A percentile compares a stretch with the other conserved stretches of the same genome.
phyloP scores from a whole-genome alignment of 1,140 invertebrate species.

The Bombus vancouverensis region DNA sequence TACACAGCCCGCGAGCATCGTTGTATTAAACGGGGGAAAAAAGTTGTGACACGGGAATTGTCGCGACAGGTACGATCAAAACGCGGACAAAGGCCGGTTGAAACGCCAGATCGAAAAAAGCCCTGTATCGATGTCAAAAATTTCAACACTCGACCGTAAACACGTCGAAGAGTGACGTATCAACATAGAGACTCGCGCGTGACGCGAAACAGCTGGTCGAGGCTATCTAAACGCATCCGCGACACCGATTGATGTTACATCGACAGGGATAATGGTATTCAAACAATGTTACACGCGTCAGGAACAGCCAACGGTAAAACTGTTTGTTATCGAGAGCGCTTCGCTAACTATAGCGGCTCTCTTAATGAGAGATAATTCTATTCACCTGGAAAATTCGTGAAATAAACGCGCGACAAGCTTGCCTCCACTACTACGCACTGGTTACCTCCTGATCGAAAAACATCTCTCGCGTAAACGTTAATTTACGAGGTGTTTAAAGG shows the following conservation, averaged over 20 bases:
- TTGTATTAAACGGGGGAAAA: not conserved
- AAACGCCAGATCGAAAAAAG: not conserved
- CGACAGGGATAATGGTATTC: constrained; percentile 63
- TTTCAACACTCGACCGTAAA: constrained; percentile 16
- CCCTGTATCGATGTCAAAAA: constrained; percentile 15
- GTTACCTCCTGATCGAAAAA: no score
- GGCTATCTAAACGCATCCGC: constrained; percentile 43
- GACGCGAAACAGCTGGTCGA: constrained; percentile 16
- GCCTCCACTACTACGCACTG: no score
- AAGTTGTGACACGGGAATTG: not conserved
- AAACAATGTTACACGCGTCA: constrained; percentile 59
- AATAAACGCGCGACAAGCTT: not conserved
- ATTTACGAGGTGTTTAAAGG: no score
- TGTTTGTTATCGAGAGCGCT: constrained; percentile 47
- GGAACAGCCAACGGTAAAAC: constrained; percentile 52
- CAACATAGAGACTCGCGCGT: not conserved
- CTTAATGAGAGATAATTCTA: constrained; percentile 56
- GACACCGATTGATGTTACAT: constrained; percentile 63
- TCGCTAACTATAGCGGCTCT: not conserved
- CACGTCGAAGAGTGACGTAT: constrained; percentile 41
- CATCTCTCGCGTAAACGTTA: no score
- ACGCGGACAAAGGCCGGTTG: not conserved
- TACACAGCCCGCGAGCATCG: not conserved
- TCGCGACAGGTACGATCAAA: not conserved
- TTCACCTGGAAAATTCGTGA: not conserved